Conservation (phyloP, 2,888 invertebrate species). For the Gonocerus acuteangulatus region DNA sequence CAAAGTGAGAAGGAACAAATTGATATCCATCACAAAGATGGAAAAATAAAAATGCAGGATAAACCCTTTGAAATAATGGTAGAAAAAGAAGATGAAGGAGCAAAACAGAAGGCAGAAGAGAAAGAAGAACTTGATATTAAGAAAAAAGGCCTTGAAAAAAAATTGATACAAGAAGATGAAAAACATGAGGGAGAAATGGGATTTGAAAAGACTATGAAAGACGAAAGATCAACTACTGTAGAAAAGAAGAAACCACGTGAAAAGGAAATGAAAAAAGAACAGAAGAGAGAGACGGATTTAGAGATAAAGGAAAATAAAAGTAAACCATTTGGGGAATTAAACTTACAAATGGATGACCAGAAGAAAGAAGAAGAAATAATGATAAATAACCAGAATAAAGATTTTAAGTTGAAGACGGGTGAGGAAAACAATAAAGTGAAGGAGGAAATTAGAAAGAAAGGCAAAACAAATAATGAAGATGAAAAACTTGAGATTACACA, state of each 20-base stretch:
- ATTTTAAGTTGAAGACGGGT: too few species aligned
- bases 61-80: too few species aligned
- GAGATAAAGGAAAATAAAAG: too few species aligned
- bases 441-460: not conserved
- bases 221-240: not conserved
- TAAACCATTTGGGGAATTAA: too few species aligned
- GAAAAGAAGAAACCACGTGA: not conserved
- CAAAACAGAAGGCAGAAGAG: not conserved
- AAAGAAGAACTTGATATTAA: not conserved
- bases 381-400: not conserved
- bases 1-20: not conserved
- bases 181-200: not conserved
- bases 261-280: too few species aligned
- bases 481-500: not conserved
- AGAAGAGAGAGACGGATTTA: too few species aligned
- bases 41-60: slow-evolving; percentile 25
- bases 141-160: not conserved
- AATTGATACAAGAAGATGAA: not conserved
- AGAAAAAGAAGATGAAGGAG: not conserved
- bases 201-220: not conserved
- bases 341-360: not conserved
- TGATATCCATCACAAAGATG: too few species aligned
- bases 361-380: not conserved
- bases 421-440: not conserved
- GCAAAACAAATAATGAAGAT: not conserved